Base-by-base conservation (phyloP, 2,888 invertebrate genomes). In the Nomada lathburiana region DNA sequence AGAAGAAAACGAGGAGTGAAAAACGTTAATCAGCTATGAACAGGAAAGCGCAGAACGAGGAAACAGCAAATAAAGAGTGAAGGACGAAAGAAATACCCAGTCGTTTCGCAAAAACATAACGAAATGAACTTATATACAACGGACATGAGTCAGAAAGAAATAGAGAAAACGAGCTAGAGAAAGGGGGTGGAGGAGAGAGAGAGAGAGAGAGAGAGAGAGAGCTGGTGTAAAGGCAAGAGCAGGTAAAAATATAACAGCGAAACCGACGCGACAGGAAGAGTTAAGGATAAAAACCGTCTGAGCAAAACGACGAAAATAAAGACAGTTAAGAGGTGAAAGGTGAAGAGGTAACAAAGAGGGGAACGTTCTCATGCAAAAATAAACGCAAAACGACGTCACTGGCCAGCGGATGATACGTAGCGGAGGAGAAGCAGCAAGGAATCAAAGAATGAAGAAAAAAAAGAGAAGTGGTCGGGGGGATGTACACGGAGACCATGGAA, bases 331-430 rank as follows among this genome's bases (percentile, higher is more conserved):
- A 63, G 63, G 36, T n/a, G 70, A 70, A 36, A 42, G 62, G 69
- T 42, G 53, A 62, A 60, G 64, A 53, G 60, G 70, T 65, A 74
- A 78, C 78, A 70, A 83, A 74, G 59, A 26, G 52, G 29, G n/a
- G 50, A 26, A 70, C 36, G 55, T 65, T 50, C 67, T 57, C 53
- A 55, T 73, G 72, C 62, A 79, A 79, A 60, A 71, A 59, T 44
- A 65, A 65, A 44, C 29, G 47, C 2, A 52, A 20, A 69, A 36
- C 42, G 57, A 62, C 53, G 29, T 20, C 20, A 29, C 60, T 23
- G 20, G 23, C 18, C 52, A 63, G 13, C 52, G 29, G 26, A 47
- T 57, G 55, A 67, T 73, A 73, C 44, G 76, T 47, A 11, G 47
- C n/a, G 13, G 47, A 36, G 36, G 7, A 47, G 20, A 53, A 29